phyloP scores from a whole-genome alignment of 2,797 vertebrate genomes.

The Carcharodon carcharias region DNA sequence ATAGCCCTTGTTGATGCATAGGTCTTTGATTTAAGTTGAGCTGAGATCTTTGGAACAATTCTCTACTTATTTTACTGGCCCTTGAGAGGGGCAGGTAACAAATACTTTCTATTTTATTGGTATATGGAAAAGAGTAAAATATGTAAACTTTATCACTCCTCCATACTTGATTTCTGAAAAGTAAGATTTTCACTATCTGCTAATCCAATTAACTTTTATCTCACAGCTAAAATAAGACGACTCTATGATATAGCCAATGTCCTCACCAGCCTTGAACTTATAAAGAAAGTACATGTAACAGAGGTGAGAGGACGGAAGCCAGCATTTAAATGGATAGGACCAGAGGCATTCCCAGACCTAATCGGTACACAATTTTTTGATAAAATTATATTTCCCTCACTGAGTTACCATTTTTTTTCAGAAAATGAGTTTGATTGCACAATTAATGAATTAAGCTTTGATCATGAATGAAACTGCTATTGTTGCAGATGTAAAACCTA shows the following conservation, averaged over 20 bases:
- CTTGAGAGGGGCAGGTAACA: not conserved
- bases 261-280: constrained; percentile 85
- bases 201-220: constrained; percentile 38
- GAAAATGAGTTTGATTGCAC: constrained; percentile 32
- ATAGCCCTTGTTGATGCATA: not conserved
- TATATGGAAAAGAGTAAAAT: not conserved
- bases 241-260: constrained; percentile 96
- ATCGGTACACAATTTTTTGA: constrained; percentile 57
- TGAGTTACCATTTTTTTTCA: not conserved
- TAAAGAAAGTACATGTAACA: constrained; percentile 87
- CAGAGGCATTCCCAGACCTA: constrained; percentile 61
- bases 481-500: constrained; percentile 52
- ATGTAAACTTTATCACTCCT: not conserved
- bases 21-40: not conserved
- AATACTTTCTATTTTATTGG: not conserved
- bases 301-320: constrained; percentile 85
- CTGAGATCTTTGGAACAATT: not conserved
- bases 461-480: constrained; percentile 7
- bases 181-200: not conserved
- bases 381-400: not conserved
- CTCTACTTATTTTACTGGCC: not conserved
- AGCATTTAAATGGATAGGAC: constrained; percentile 89
- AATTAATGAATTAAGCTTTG: constrained; percentile 28
- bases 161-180: not conserved
- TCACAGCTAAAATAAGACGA: constrained; percentile 85